Conservation (phyloP, 2,797 vertebrate genomes). For the Sebastes taczanowskii region DNA sequence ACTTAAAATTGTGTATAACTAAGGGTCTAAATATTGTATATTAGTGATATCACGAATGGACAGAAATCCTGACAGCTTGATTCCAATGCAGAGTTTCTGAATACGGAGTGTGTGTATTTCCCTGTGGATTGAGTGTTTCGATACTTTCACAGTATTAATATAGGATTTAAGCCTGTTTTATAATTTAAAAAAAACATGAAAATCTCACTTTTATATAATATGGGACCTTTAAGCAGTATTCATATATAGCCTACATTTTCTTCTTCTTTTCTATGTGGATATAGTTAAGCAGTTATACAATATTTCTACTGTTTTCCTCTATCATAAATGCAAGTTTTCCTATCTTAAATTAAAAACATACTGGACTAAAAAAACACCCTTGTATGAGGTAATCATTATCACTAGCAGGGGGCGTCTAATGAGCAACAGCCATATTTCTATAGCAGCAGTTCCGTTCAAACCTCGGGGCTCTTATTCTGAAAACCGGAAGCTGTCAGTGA, state of each 20-base stretch:
- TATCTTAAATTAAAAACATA: neutral
- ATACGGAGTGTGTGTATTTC: too few relatives aligned
- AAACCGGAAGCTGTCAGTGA: constrained; percentile 6
- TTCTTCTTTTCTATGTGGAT: neutral
- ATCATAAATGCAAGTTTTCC: neutral
- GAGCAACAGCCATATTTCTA: neutral
- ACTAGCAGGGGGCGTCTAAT: neutral
- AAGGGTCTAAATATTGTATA: too few relatives aligned
- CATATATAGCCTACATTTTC: too few relatives aligned
- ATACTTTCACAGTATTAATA: too few relatives aligned
- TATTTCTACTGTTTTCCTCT: neutral
- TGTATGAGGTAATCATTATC: fast-evolving
- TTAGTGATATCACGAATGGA: fast-evolving
- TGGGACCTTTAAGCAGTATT: too few relatives aligned
- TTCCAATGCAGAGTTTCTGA: too few relatives aligned
- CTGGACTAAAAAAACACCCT: neutral
- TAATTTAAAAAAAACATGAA: too few relatives aligned
- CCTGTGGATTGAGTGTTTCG: too few relatives aligned
- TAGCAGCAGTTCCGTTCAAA: neutral
- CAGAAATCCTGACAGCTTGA: too few relatives aligned
- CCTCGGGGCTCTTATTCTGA: neutral
- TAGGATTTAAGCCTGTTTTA: too few relatives aligned
- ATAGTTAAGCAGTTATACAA: neutral
- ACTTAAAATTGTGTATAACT: too few relatives aligned
- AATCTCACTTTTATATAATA: too few relatives aligned